These are phyloP conservation scores for Mus spicilegus DNA, from an alignment of 2,113 vertebrate species.

Conservation along the genomic window DNA sequence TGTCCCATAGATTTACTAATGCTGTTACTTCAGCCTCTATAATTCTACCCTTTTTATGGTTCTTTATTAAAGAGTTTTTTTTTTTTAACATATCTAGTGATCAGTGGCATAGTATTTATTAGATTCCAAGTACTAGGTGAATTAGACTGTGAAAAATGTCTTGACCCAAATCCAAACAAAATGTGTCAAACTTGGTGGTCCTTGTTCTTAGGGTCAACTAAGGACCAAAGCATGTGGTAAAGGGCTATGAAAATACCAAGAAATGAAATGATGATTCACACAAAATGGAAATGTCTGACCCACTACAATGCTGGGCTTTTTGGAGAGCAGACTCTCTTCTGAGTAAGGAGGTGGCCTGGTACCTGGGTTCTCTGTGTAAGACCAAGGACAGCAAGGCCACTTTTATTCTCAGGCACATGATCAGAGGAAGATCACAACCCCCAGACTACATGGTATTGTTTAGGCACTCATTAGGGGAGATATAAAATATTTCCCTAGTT, in stretches of 20 bases:
- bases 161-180: neutral
- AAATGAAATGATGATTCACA: neutral
- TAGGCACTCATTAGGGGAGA: neutral
- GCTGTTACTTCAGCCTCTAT: neutral
- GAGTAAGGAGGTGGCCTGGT: neutral
- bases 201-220: neutral
- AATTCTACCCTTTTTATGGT: neutral
- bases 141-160: neutral
- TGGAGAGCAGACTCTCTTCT: neutral
- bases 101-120: neutral
- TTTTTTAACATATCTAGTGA: neutral
- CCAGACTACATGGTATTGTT: neutral
- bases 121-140: conserved; percentile 28
- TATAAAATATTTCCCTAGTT: neutral
- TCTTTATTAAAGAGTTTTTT: neutral
- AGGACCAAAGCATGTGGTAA: neutral
- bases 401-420: neutral
- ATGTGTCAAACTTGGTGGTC: neutral
- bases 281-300: neutral
- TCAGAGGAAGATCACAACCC: neutral
- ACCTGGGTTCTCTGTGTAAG: neutral
- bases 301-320: neutral
- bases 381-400: neutral
- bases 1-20: too few relatives aligned
- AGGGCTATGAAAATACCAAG: neutral